These are phyloP conservation scores for Hephaestus fuliginosus DNA, from an alignment of 2,797 vertebrate genomes.

Conservation along the genomic window DNA sequence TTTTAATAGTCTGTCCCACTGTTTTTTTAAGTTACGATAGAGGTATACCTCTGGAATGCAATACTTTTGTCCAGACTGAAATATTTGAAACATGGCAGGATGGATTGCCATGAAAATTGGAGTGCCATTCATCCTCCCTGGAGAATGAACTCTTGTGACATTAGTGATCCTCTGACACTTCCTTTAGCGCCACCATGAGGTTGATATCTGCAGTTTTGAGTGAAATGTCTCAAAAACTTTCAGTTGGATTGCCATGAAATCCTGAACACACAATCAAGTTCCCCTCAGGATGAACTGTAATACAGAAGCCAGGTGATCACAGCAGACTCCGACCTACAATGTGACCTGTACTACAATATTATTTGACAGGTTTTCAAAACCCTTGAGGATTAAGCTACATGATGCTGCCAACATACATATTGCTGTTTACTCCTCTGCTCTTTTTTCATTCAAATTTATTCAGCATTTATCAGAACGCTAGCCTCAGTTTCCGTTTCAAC, in stretches of 20 bases:
- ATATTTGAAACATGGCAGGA: background rate
- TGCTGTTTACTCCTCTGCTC: background rate
- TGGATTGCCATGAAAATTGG: background rate
- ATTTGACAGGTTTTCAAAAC: slow-evolving; percentile 52
- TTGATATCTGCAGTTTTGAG: background rate
- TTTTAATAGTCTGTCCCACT: background rate
- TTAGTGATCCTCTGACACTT: background rate
- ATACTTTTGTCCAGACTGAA: background rate
- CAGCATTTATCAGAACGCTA: background rate
- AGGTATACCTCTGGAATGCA: background rate
- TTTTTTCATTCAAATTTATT: slow-evolving; percentile 20
- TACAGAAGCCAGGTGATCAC: slow-evolving; percentile 13
- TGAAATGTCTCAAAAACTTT: background rate
- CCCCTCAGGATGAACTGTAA: background rate
- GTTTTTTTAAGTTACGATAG: background rate
- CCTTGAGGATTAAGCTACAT: slow-evolving; percentile 54
- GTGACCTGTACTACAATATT: slow-evolving; percentile 26
- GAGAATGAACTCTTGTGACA: background rate
- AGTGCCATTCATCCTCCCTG: background rate
- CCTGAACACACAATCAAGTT: background rate
- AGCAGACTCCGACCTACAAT: background rate
- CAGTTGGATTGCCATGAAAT: background rate
- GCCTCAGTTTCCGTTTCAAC: slow-evolving; percentile 11
- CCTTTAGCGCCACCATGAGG: background rate
- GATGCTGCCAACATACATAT: slow-evolving; percentile 20